These are phyloP conservation scores for Fulica atra DNA, from an alignment of 2,113 vertebrate genomes.

Conservation along the genomic window DNA sequence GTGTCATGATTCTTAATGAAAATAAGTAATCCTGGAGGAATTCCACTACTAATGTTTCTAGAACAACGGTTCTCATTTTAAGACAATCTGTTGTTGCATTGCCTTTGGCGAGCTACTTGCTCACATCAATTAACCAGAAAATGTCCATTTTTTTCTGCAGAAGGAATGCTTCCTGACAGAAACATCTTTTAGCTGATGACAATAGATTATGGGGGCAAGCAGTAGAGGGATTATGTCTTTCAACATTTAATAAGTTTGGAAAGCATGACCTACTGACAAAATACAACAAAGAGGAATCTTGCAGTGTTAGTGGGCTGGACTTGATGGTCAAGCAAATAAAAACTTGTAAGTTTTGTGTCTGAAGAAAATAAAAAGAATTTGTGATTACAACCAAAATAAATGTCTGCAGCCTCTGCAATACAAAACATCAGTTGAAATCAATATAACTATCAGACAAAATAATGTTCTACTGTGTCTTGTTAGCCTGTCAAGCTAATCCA, in stretches of 20 bases:
- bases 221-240: neutral
- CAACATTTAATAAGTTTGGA: neutral
- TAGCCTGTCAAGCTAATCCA: constrained; percentile 56
- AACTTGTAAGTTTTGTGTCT: neutral
- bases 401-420: neutral
- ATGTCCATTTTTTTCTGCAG: neutral
- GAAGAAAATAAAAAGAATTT: neutral
- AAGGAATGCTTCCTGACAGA: neutral
- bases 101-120: neutral
- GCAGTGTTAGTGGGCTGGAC: neutral
- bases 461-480: constrained; percentile 18
- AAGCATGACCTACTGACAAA: neutral
- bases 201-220: neutral
- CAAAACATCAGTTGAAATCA: neutral
- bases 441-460: neutral
- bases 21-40: constrained; percentile 7
- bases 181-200: neutral
- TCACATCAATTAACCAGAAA: neutral
- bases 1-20: neutral
- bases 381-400: neutral
- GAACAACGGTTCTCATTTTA: neutral
- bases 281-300: neutral
- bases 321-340: neutral
- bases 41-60: neutral
- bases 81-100: neutral